Conservation (phyloP, 2,113 vertebrate genomes). For the Bambusicola thoracicus region DNA sequence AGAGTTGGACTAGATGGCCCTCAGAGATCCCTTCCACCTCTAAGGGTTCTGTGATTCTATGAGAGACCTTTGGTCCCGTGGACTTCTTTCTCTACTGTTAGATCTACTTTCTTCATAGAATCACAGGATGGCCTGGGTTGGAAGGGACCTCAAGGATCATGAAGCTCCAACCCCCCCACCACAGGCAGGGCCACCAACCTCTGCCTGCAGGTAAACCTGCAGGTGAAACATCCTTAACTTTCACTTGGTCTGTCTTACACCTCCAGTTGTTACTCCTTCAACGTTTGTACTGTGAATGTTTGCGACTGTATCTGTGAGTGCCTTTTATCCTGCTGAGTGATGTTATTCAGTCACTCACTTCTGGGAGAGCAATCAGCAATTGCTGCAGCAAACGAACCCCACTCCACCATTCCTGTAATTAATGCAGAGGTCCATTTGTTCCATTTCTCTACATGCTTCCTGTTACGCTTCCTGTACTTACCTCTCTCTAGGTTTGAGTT, state of each 20-base stretch:
- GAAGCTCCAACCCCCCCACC: no score
- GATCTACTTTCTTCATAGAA: no score
- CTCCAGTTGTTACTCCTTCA: background rate
- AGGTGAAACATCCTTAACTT: background rate
- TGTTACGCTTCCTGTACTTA: background rate
- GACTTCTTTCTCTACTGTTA: no score
- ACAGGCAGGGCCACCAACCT: no score
- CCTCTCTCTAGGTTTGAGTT: conserved; percentile 14
- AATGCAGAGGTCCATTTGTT: conserved; percentile 1
- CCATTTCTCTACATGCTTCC: conserved; percentile 36
- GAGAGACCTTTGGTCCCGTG: no score
- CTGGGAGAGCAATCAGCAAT: background rate
- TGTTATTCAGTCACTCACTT: background rate
- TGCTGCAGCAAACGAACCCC: background rate
- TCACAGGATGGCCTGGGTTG: no score
- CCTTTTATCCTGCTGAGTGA: background rate
- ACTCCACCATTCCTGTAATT: background rate
- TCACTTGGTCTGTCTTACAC: background rate
- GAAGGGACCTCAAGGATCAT: no score
- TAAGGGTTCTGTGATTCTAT: no score
- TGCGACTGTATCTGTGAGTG: background rate
- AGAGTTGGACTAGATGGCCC: no score
- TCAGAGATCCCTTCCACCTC: no score
- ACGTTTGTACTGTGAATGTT: background rate
- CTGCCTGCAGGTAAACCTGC: background rate